These are phyloP conservation scores for Agraylea sexmaculata DNA, from an alignment of 1,140 invertebrate genomes.

Conservation along the genomic window DNA sequence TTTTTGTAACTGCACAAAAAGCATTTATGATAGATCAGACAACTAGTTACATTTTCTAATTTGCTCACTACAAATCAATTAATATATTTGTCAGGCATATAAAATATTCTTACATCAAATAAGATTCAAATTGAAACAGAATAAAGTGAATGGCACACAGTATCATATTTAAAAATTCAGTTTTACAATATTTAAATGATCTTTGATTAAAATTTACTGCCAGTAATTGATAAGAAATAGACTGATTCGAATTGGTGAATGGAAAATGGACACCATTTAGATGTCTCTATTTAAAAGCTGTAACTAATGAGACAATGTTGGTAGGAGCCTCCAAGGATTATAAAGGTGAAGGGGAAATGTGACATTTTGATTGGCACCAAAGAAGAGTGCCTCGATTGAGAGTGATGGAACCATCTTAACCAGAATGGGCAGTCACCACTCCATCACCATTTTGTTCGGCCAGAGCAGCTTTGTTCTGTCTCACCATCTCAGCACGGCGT, in stretches of 20 bases:
- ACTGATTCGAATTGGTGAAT: constrained; percentile 10
- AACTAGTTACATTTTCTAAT: constrained; percentile 21
- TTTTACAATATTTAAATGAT: no score
- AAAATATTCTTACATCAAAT: no score
- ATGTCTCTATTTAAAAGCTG: background rate
- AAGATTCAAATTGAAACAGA: no score
- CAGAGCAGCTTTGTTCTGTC: constrained; percentile 67
- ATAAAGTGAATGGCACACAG: no score
- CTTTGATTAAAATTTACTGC: no score
- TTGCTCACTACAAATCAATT: constrained; percentile 13
- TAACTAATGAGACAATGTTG: background rate
- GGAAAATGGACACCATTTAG: constrained; percentile 10
- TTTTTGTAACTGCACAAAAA: constrained; percentile 18
- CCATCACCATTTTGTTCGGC: constrained; percentile 28
- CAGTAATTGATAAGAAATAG: no score
- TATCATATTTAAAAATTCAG: no score
- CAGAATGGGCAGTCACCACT: constrained; percentile 46
- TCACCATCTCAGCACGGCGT: constrained; percentile 69
- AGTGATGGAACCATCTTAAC: constrained; percentile 38
- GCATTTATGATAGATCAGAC: constrained; percentile 17
- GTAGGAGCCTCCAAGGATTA: background rate
- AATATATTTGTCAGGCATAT: constrained; percentile 14
- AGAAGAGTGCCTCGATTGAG: constrained; percentile 20
- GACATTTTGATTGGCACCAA: constrained; percentile 15
- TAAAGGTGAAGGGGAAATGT: constrained; percentile 9